phyloP scores from a whole-genome alignment of 2,888 invertebrate species.

The Baronia brevicornis region DNA sequence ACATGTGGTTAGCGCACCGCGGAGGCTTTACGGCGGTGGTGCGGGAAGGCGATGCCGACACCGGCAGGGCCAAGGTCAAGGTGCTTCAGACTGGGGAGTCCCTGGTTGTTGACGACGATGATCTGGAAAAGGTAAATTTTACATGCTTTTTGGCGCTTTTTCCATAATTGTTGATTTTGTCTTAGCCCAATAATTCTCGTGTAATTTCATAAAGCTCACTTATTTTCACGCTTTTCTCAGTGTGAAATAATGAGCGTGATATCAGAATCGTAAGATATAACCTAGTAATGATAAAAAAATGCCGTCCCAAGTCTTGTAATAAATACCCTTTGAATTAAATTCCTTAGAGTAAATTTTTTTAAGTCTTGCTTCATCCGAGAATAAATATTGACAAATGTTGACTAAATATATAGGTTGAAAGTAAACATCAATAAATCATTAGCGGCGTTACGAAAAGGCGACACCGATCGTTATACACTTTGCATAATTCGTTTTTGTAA shows the following conservation, averaged over 20 bases:
- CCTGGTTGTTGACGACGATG: constrained; percentile 94
- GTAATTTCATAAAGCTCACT: too few relatives aligned
- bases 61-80: constrained; percentile 82
- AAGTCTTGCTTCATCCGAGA: too few relatives aligned
- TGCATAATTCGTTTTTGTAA: constrained; percentile 11
- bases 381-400: too few relatives aligned
- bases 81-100: constrained; percentile 88
- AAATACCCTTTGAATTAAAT: too few relatives aligned
- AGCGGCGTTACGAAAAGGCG: constrained; percentile 3
- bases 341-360: too few relatives aligned
- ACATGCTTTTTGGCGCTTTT: neutral
- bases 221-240: too few relatives aligned
- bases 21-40: constrained; percentile 90
- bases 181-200: too few relatives aligned
- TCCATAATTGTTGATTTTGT: too few relatives aligned
- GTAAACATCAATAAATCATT: constrained; percentile 7
- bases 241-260: too few relatives aligned
- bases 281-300: constrained; percentile 3
- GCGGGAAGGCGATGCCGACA: constrained; percentile 84
- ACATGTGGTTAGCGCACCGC: constrained; percentile 94
- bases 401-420: too few relatives aligned
- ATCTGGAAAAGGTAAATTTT: constrained; percentile 88
- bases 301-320: too few relatives aligned
- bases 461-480: constrained; percentile 9
- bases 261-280: constrained; percentile 2